Percentiles rank a stretch among this genome's conserved stretches.
Evolutionary conservation across 2,113 vertebrate genomes (phyloP).

Genomic region (Cardinalis cardinalis): DNA sequence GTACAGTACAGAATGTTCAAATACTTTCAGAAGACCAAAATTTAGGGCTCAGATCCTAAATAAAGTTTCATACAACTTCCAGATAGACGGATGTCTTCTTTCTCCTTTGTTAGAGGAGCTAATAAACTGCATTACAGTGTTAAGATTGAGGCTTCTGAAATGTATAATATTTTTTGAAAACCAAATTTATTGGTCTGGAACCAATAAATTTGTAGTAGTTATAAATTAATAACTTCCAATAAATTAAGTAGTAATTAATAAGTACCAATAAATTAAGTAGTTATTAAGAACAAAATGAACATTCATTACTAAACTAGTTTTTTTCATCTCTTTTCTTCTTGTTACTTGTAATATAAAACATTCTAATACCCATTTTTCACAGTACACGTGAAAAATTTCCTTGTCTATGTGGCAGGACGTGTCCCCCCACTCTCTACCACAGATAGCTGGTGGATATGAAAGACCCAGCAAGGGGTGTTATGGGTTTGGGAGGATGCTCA

Average conservation of each 20-base stretch:
- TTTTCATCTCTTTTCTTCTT: background rate
- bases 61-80: background rate
- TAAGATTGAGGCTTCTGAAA: background rate
- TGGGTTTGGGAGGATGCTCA: fast-evolving
- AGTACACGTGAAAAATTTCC: background rate
- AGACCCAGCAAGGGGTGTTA: background rate
- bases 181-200: background rate
- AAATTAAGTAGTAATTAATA: too few relatives aligned
- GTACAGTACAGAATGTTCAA: background rate
- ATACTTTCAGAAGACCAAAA: background rate
- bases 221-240: too few relatives aligned
- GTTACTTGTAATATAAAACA: background rate
- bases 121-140: background rate
- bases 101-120: background rate
- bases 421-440: too few relatives aligned
- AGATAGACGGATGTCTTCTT: background rate
- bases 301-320: background rate
- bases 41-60: background rate
- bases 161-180: background rate
- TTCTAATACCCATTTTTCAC: background rate
- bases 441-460: background rate
- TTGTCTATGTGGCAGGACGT: fast-evolving
- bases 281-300: background rate
- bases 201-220: too few relatives aligned
- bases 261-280: background rate